Evolutionary conservation across 2,888 invertebrate genomes (phyloP), one percentile per base, ranked within the genome.

Genomic region (Tetragnatha montana): DNA sequence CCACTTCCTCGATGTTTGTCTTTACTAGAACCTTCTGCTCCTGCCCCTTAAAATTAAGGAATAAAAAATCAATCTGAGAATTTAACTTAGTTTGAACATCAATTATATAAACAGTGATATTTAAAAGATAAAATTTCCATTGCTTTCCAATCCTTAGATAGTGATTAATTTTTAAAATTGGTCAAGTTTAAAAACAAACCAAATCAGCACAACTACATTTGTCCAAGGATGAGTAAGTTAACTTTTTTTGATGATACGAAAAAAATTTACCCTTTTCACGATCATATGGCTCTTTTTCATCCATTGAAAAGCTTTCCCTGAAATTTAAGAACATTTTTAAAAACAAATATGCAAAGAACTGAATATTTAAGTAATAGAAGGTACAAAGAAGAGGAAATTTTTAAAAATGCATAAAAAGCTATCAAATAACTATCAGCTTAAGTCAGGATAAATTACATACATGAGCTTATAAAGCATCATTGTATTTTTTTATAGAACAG

Each of bases 1-100:
- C 90, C 85, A 22, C 74, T 86, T 51, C 80, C 86, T 21, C 86
- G 73, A 49, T 83, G 35, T 35, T 35, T 35, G 35, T 4, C 71
- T 51, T 50, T 71, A 80, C 68, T 78, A 8, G 68, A 71, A 73
- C 70, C 51, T 69, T 73, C 22, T 35, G 35, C 35, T n/a, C 74
- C 81, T 51, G 74, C 50, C 35, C 35, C 35, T 81, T 19, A 17
- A 21, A 50, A 75, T 19, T n/a, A n/a, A n/a, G 22, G 50, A 80
- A 47, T 7, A 14, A 75, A 22, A 3, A 21, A 35, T 35, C 17
- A 19, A 73, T n/a, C n/a, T 1, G 4, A 22, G 35, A 73, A 21
- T 35, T 73, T 6, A 19, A 73, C 7, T 35, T 17, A 22, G 22
- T 35, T 35, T 14, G 3, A 74, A 47, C 10, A 14, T 17, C 35